Conservation (phyloP, 2,797 vertebrate species). For the Scolopax bukidnonensis region DNA sequence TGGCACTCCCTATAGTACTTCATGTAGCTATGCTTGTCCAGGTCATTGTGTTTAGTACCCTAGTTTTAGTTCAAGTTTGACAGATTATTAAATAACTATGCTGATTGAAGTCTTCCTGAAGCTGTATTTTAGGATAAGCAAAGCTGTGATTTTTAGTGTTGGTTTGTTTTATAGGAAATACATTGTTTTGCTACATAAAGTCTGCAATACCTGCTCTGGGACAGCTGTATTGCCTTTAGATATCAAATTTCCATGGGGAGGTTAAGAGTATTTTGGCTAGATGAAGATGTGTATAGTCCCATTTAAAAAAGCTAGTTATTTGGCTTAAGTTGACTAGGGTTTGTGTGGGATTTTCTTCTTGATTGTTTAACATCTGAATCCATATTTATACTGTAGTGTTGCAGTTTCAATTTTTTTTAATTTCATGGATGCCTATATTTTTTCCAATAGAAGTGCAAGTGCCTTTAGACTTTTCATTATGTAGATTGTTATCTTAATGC, state of each 20-base stretch:
- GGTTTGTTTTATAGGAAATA: not conserved
- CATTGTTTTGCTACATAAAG: not conserved
- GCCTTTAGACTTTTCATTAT: not conserved
- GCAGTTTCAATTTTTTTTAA: not conserved
- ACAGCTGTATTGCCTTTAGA: not conserved
- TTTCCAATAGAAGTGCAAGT: not conserved
- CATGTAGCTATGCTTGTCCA: not conserved
- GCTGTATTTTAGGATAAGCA: not conserved
- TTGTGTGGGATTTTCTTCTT: not conserved
- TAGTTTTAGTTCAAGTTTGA: not conserved
- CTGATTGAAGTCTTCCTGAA: not conserved
- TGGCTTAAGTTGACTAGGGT: not conserved
- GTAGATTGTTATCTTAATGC: not conserved
- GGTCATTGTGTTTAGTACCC: not conserved
- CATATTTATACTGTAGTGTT: not conserved
- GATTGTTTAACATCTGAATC: not conserved
- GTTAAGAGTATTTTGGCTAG: not conserved
- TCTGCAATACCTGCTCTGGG: not conserved
- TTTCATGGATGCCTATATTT: not conserved
- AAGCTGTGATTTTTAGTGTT: not conserved
- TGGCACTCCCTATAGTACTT: not conserved
- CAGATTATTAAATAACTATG: not conserved
- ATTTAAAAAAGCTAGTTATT: not conserved
- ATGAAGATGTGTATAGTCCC: not conserved
- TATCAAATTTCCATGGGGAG: not conserved